Evolutionary conservation across 2,113 vertebrate species (phyloP).

Genomic region (Misgurnus anguillicaudatus): DNA sequence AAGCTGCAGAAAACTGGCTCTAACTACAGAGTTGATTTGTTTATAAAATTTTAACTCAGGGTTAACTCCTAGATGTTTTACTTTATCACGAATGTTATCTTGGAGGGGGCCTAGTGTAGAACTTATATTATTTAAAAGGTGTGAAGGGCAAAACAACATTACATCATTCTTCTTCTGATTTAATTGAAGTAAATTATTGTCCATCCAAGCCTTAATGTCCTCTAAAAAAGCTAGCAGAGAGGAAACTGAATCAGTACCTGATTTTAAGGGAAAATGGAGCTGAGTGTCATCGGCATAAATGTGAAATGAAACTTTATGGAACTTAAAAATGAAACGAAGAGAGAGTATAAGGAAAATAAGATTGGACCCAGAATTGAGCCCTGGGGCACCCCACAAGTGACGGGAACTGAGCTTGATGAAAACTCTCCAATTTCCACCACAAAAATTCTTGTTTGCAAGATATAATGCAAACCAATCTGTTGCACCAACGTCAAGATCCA

Average conservation of each 20-base stretch:
- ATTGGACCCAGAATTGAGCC: neutral
- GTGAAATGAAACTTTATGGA: neutral
- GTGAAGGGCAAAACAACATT: neutral
- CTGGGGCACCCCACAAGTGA: neutral
- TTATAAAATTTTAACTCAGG: neutral
- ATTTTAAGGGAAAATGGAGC: neutral
- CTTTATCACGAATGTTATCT: neutral
- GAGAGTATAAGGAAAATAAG: neutral
- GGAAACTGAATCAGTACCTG: neutral
- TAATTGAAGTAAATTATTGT: neutral
- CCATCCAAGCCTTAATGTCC: neutral
- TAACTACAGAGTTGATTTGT: neutral
- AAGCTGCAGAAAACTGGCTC: neutral
- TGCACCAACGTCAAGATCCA: neutral
- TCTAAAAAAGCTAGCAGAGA: neutral
- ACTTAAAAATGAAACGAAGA: neutral
- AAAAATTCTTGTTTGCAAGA: neutral
- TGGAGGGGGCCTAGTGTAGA: neutral
- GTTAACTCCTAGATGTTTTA: neutral
- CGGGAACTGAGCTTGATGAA: conserved; percentile 2
- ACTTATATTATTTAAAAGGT: neutral
- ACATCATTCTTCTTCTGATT: neutral
- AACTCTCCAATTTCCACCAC: neutral
- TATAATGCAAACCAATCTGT: neutral
- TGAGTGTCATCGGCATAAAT: neutral